Conservation (phyloP, 2,113 vertebrate genomes). For the Triplophysa siluroides region DNA sequence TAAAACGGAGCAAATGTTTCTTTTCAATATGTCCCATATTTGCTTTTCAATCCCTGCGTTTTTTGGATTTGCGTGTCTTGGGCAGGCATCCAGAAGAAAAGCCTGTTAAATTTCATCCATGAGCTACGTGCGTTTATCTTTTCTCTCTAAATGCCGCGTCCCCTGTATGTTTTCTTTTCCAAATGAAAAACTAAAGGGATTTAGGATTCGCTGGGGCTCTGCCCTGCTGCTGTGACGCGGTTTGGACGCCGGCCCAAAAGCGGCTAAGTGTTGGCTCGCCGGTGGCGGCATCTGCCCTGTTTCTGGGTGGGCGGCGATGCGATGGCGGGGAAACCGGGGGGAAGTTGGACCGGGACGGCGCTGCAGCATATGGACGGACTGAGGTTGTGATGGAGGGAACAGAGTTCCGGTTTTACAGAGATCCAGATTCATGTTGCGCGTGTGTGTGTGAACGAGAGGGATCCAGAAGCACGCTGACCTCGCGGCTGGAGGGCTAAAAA, state of each 20-base stretch:
- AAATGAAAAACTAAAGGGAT: slow-evolving; percentile 52
- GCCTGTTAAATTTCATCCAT: slow-evolving; percentile 37
- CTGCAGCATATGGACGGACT: slow-evolving; percentile 37
- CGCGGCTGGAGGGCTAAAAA: slow-evolving; percentile 50
- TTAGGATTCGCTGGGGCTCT: slow-evolving; percentile 28
- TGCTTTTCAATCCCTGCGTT: slow-evolving; percentile 35
- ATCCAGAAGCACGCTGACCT: slow-evolving; percentile 59
- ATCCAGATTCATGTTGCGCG: slow-evolving; percentile 28
- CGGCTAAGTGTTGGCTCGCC: slow-evolving; percentile 18
- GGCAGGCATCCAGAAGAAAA: slow-evolving; percentile 33
- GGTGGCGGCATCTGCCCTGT: slow-evolving; percentile 33
- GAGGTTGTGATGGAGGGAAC: slow-evolving; percentile 1
- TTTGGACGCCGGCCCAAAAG: slow-evolving; percentile 6
- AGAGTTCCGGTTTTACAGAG: slow-evolving; percentile 33
- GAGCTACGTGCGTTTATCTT: slow-evolving; percentile 37
- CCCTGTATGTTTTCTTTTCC: slow-evolving; percentile 46
- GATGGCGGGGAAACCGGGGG: not conserved
- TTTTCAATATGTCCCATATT: slow-evolving; percentile 46
- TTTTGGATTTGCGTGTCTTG: slow-evolving; percentile 36
- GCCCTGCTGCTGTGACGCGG: slow-evolving; percentile 32
- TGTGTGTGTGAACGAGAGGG: slow-evolving; percentile 40
- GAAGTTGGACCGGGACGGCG: slow-evolving; percentile 16
- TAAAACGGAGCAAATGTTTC: not conserved
- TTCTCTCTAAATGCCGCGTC: slow-evolving; percentile 33
- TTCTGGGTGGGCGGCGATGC: slow-evolving; percentile 22